These are phyloP conservation scores for Regulus satrapa DNA, from an alignment of 2,113 vertebrate genomes.

Conservation along the genomic window DNA sequence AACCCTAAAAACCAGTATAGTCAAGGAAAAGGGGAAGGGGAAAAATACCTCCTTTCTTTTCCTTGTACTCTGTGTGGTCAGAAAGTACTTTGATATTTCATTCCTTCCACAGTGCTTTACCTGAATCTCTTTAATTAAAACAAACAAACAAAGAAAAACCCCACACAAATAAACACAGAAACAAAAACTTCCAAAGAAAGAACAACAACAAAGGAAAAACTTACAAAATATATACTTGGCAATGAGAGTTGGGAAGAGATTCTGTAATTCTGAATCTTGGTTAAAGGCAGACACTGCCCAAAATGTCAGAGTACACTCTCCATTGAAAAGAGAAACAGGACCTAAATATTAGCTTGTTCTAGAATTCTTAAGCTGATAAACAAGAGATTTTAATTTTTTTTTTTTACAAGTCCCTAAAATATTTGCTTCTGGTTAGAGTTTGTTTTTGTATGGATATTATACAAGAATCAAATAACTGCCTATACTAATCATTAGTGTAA, in stretches of 20 bases:
- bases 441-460: neutral
- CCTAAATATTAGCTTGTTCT: neutral
- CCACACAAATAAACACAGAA: neutral
- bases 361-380: neutral
- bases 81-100: neutral
- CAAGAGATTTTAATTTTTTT: neutral
- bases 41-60: neutral
- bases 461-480: neutral
- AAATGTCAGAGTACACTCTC: neutral
- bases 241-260: neutral
- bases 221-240: neutral
- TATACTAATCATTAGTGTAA: neutral
- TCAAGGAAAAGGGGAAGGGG: neutral
- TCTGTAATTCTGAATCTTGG: neutral
- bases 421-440: neutral
- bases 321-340: neutral
- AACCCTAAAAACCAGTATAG: neutral
- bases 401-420: neutral
- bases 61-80: neutral
- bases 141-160: too few relatives aligned
- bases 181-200: neutral
- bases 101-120: neutral
- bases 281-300: neutral
- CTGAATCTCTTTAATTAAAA: neutral
- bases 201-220: neutral